These are phyloP conservation scores for Paratilapia polleni DNA, from an alignment of 2,113 vertebrate species.

Conservation along the genomic window DNA sequence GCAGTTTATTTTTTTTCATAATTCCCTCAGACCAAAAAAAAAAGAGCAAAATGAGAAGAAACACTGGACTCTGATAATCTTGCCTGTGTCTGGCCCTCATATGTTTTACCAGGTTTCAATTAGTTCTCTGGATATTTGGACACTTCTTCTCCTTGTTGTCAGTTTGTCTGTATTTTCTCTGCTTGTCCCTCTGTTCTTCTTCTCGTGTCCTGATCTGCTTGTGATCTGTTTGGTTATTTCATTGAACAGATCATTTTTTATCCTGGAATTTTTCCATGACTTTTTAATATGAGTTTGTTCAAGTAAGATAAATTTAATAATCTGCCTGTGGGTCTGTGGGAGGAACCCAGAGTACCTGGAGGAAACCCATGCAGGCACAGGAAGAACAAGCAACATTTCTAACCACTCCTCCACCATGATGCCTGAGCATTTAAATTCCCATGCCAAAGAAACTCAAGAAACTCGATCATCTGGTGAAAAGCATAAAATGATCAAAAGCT, in stretches of 20 bases:
- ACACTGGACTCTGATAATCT: background rate
- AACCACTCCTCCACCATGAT: too few species aligned
- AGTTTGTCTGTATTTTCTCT: background rate
- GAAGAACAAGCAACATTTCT: too few species aligned
- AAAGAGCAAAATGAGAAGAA: background rate
- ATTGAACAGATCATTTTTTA: background rate
- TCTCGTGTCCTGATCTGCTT: background rate
- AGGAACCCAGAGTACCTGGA: too few species aligned
- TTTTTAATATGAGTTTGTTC: background rate
- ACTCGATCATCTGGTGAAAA: too few species aligned
- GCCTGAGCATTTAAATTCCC: too few species aligned
- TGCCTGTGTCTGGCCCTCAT: background rate
- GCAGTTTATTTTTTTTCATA: too few species aligned
- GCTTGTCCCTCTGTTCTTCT: background rate
- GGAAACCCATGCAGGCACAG: too few species aligned
- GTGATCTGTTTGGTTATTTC: background rate
- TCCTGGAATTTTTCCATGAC: background rate
- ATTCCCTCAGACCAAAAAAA: background rate
- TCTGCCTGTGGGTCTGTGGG: too few species aligned
- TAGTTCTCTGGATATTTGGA: background rate
- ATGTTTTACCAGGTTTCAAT: background rate
- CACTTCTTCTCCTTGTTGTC: background rate
- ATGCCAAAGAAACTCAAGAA: background rate
- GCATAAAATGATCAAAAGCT: too few species aligned
- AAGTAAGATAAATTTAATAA: too few species aligned